Conservation (phyloP, 2,888 invertebrate genomes). For the Drosophila heteroneura region DNA sequence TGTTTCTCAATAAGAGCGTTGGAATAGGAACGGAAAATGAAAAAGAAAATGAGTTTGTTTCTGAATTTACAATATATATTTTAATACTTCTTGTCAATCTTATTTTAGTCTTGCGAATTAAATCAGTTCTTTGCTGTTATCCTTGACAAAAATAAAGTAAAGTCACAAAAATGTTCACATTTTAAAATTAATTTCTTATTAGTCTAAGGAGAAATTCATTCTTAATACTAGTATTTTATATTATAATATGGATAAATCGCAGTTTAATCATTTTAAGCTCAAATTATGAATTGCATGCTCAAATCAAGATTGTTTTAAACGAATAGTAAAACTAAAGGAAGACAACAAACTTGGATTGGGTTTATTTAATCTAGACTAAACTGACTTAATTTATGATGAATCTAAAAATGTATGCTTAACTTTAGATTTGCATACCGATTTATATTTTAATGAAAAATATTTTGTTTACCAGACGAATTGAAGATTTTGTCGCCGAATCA, state of each 20-base stretch:
- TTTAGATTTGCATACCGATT: background rate
- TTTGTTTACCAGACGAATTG: background rate
- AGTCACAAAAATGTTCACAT: background rate
- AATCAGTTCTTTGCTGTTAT: background rate
- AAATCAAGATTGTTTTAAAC: background rate
- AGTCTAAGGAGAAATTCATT: rapidly evolving
- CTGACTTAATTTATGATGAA: background rate
- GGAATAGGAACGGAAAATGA: background rate
- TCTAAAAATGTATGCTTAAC: rapidly evolving
- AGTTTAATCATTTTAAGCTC: background rate
- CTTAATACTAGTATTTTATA: rapidly evolving
- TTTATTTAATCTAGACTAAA: background rate
- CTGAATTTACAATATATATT: background rate
- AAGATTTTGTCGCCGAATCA: background rate
- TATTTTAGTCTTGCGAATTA: background rate
- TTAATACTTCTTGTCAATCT: background rate
- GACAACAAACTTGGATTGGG: background rate
- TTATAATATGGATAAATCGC: rapidly evolving
- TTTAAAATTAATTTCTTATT: background rate
- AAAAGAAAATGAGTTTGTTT: background rate
- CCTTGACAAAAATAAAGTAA: rapidly evolving
- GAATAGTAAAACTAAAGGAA: background rate
- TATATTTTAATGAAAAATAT: background rate
- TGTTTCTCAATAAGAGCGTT: background rate
- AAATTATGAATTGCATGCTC: background rate